phyloP scores from a whole-genome alignment of 2,797 vertebrate species.

The Sparidentex hasta region DNA sequence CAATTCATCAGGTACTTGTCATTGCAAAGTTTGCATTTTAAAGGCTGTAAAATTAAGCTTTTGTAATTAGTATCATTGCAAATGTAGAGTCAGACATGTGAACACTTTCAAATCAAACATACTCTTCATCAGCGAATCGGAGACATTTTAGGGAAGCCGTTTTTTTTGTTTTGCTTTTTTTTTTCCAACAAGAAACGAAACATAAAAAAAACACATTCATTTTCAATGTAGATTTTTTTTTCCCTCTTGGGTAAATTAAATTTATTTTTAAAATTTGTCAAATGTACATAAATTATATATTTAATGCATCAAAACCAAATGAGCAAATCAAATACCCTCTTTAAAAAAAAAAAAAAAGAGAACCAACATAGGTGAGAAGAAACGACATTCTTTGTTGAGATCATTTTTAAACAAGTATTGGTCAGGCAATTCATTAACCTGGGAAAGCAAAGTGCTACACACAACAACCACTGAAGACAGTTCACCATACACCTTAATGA shows the following conservation, averaged over 20 bases:
- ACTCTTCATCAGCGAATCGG: constrained; percentile 53
- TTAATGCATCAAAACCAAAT: constrained; percentile 85
- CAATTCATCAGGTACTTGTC: constrained; percentile 58
- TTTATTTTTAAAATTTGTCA: constrained; percentile 87
- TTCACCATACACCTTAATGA: constrained; percentile 84
- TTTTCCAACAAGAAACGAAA: constrained; percentile 66
- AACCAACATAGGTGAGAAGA: constrained; percentile 78
- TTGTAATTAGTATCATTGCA: constrained; percentile 68
- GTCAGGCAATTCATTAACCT: constrained; percentile 84
- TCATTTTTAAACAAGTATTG: constrained; percentile 84
- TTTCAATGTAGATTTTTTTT: constrained; percentile 77
- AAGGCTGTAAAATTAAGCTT: constrained; percentile 83
- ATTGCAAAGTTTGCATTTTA: constrained; percentile 65
- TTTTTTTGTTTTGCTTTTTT: neutral
- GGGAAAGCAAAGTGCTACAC: constrained; percentile 88
- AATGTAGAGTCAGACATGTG: constrained; percentile 69
- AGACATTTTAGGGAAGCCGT: constrained; percentile 41
- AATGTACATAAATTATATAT: constrained; percentile 90
- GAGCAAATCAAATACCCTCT: constrained; percentile 81
- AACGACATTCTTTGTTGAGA: constrained; percentile 87
- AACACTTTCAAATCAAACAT: constrained; percentile 68
- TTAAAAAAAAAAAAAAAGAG: constrained; percentile 78
- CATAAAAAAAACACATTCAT: constrained; percentile 72
- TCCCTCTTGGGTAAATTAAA: constrained; percentile 84
- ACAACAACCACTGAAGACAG: constrained; percentile 87